Evolutionary conservation across 1,140 invertebrate genomes (phyloP).

Genomic region (Stenopsyche tienmushanensis): DNA sequence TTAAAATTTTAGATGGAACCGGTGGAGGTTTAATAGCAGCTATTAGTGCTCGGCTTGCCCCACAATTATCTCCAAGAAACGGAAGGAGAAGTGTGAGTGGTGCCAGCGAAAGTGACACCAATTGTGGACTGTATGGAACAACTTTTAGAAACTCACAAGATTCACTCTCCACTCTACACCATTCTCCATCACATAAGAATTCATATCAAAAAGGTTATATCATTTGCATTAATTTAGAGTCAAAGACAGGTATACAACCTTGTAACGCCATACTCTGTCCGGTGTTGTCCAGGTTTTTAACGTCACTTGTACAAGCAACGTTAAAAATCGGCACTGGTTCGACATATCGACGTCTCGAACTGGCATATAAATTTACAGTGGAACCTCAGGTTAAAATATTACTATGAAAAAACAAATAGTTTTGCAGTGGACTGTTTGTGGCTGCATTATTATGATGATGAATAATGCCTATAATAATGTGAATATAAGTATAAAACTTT

Average conservation of each 20-base stretch:
- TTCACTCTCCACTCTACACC: constrained; percentile 45
- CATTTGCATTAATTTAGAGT: not conserved
- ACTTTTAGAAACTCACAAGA: constrained; percentile 48
- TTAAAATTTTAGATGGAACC: constrained; percentile 46
- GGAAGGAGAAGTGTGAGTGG: constrained; percentile 44
- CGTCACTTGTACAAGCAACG: too few species aligned
- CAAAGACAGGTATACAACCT: not conserved
- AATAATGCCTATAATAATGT: too few species aligned
- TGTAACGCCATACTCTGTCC: too few species aligned
- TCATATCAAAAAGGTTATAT: constrained; percentile 24
- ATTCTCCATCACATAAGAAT: constrained; percentile 31
- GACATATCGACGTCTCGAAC: too few species aligned
- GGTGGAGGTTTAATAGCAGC: constrained; percentile 69
- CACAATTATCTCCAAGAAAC: constrained; percentile 58
- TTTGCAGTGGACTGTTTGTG: too few species aligned
- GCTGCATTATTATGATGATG: too few species aligned
- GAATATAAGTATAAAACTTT: too few species aligned
- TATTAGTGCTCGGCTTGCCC: constrained; percentile 69
- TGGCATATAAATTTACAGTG: too few species aligned
- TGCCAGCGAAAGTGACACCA: constrained; percentile 25
- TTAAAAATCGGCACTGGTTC: too few species aligned
- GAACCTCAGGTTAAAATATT: too few species aligned
- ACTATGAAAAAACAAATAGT: too few species aligned
- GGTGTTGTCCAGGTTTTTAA: too few species aligned
- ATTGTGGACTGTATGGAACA: constrained; percentile 6